phyloP scores from a whole-genome alignment of 2,113 vertebrate genomes.

The Cynoglossus semilaevis region DNA sequence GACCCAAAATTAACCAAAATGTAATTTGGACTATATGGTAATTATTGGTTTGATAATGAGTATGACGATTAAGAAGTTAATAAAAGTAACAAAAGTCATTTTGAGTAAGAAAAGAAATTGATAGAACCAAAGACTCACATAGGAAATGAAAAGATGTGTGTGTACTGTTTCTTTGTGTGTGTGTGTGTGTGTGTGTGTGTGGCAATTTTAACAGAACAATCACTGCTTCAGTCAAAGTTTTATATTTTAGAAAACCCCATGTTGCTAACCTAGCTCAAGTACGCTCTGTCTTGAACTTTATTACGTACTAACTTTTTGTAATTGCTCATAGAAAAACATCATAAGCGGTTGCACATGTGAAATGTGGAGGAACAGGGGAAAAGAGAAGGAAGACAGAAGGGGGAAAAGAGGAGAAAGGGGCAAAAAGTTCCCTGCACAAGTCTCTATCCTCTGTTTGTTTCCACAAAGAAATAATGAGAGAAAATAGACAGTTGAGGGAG shows the following conservation, averaged over 20 bases:
- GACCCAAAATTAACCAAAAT: constrained; percentile 67
- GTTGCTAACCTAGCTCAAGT: constrained; percentile 8
- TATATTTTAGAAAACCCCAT: constrained; percentile 8
- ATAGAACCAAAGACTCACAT: constrained; percentile 35
- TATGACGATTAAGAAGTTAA: constrained; percentile 77
- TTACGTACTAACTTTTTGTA: constrained; percentile 2
- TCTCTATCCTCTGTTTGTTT: constrained; percentile 60
- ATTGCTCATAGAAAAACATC: background rate
- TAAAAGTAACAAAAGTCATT: constrained; percentile 64
- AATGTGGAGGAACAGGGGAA: constrained; percentile 6
- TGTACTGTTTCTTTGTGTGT: too few species aligned
- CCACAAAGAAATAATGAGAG: constrained; percentile 49
- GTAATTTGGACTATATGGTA: constrained; percentile 71
- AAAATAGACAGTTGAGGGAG: constrained; percentile 44
- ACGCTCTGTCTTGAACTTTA: background rate
- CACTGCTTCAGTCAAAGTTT: constrained; percentile 14
- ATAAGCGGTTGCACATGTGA: background rate
- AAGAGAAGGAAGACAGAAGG: constrained; percentile 14
- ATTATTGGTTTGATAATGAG: constrained; percentile 77
- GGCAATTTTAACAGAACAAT: background rate
- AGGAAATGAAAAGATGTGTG: constrained; percentile 10
- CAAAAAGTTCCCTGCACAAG: constrained; percentile 42
- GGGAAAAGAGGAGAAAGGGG: constrained; percentile 14
- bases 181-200: too few species aligned
- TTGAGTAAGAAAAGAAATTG: constrained; percentile 28